Evolutionary conservation across 2,113 vertebrate species (phyloP).

Genomic region (Carassius carassius): DNA sequence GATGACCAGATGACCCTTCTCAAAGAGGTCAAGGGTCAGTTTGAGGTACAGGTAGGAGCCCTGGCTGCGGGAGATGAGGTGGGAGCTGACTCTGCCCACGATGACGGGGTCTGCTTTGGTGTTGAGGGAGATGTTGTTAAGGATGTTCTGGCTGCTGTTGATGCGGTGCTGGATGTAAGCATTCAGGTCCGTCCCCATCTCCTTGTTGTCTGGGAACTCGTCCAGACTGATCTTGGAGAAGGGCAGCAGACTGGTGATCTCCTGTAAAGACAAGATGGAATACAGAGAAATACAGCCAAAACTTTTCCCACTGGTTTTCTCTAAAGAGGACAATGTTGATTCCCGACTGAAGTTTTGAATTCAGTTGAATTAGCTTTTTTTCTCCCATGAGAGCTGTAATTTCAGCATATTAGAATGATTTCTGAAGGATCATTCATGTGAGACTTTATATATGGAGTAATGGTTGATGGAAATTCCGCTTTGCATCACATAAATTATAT

Average conservation of each 20-base stretch:
- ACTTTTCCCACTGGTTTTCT: neutral
- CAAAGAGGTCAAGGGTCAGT: conserved; percentile 94
- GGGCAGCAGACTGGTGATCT: conserved; percentile 83
- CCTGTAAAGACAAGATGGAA: conserved; percentile 68
- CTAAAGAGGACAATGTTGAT: too few relatives aligned
- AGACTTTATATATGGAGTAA: too few relatives aligned
- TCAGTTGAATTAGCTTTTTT: too few relatives aligned
- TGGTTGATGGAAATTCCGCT: too few relatives aligned
- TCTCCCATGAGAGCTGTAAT: too few relatives aligned
- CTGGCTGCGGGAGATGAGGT: conserved; percentile 91
- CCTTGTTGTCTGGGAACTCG: conserved; percentile 84
- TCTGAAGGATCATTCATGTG: too few relatives aligned
- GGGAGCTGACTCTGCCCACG: conserved; percentile 90
- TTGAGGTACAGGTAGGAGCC: conserved; percentile 98
- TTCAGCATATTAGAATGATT: too few relatives aligned
- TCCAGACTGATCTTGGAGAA: conserved; percentile 88
- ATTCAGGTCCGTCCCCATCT: conserved; percentile 89
- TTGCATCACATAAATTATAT: too few relatives aligned
- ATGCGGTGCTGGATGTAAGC: conserved; percentile 92
- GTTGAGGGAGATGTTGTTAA: conserved; percentile 93
- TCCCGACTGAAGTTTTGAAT: too few relatives aligned
- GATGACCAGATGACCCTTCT: conserved; percentile 93
- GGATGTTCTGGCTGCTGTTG: conserved; percentile 86
- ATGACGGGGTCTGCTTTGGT: conserved; percentile 88
- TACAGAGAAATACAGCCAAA: neutral